Evolutionary conservation across 2,888 invertebrate species (phyloP).

Genomic region (Sialis lutaria): DNA sequence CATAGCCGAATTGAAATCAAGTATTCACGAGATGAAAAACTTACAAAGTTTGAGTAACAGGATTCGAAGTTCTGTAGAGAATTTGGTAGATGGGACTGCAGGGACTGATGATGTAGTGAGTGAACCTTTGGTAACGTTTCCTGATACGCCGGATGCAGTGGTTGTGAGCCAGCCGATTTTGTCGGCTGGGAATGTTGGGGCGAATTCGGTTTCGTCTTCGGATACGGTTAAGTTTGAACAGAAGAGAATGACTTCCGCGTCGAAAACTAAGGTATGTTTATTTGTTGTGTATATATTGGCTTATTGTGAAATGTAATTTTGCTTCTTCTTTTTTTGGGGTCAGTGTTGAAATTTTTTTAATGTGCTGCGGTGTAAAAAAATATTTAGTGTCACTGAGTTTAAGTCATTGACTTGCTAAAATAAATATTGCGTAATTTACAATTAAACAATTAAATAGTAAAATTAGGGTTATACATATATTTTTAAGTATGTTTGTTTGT

Average conservation of each 20-base stretch:
- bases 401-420: too few species aligned
- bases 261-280: constrained; percentile 44
- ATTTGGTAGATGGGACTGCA: constrained; percentile 51
- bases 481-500: too few species aligned
- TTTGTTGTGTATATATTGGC: too few species aligned
- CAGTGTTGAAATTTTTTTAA: too few species aligned
- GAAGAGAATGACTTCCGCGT: constrained; percentile 62
- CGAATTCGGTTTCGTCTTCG: constrained; percentile 20
- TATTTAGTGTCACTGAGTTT: too few species aligned
- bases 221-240: constrained; percentile 70
- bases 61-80: constrained; percentile 58
- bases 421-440: too few species aligned
- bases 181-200: constrained; percentile 20
- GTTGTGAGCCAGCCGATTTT: constrained; percentile 16
- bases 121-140: constrained; percentile 65
- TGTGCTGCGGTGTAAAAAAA: too few species aligned
- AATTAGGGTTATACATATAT: too few species aligned
- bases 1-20: constrained; percentile 60
- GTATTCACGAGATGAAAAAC: constrained; percentile 76
- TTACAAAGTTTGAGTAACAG: constrained; percentile 19
- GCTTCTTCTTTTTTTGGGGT: too few species aligned
- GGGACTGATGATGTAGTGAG: constrained; percentile 26
- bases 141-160: constrained; percentile 48
- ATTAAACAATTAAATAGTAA: too few species aligned
- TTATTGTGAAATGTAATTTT: too few species aligned